Evolutionary conservation across 1,140 invertebrate genomes (phyloP).

Genomic region (Ostrea denselamellosa): DNA sequence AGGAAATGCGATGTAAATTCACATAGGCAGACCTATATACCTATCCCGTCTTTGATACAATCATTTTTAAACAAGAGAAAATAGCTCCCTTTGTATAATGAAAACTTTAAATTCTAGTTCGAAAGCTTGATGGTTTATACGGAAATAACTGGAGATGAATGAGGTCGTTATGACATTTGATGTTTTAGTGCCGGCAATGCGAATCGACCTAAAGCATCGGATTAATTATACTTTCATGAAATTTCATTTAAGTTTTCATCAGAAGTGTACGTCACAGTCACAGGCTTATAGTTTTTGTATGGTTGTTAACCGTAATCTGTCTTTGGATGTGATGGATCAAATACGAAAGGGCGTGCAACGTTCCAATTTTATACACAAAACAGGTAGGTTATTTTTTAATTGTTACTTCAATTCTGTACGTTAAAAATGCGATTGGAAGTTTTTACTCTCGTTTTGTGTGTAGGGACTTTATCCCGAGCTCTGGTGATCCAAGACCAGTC

Average conservation of each 20-base stretch:
- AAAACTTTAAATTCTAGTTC: too few species aligned
- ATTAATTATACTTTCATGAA: slow-evolving; percentile 16
- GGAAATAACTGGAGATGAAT: too few species aligned
- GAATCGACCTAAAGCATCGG: not conserved
- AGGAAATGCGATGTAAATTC: too few species aligned
- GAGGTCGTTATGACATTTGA: not conserved
- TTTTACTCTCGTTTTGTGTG: not conserved
- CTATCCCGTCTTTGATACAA: too few species aligned
- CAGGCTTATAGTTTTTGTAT: not conserved
- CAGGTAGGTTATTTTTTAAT: not conserved
- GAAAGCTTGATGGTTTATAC: too few species aligned
- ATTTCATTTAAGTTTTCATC: not conserved
- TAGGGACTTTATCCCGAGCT: not conserved
- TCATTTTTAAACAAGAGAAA: too few species aligned
- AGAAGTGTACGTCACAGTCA: not conserved
- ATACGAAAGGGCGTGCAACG: not conserved
- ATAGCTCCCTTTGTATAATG: too few species aligned
- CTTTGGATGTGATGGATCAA: slow-evolving; percentile 7
- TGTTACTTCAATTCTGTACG: not conserved
- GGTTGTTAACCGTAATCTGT: not conserved
- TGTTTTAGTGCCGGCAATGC: not conserved
- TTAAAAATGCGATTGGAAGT: not conserved
- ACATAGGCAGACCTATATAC: too few species aligned
- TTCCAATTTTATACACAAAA: not conserved
- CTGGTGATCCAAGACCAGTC: not conserved